These are phyloP conservation scores for Lacerta agilis DNA, from an alignment of 2,797 vertebrate genomes.

Conservation along the genomic window DNA sequence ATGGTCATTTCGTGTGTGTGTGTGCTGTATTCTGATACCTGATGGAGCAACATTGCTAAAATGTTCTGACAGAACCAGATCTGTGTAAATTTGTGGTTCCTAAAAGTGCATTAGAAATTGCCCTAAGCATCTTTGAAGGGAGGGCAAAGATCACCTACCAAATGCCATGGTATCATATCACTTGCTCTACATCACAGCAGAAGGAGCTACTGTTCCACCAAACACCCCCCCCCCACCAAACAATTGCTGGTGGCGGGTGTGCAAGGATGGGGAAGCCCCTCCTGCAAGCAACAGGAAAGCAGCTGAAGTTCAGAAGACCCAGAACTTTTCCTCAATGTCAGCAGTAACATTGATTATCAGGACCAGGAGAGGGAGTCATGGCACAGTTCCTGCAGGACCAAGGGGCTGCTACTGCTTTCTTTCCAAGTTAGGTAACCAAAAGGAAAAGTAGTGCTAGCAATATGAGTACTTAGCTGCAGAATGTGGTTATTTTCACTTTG, in stretches of 20 bases:
- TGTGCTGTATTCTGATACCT: neutral
- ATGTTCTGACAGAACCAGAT: neutral
- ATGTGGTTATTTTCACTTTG: neutral
- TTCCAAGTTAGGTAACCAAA: slow-evolving; percentile 3
- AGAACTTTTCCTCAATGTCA: neutral
- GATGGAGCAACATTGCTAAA: neutral
- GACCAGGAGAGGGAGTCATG: slow-evolving; percentile 39
- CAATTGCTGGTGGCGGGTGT: neutral
- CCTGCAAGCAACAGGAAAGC: neutral
- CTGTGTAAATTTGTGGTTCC: neutral
- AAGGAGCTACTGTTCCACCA: neutral
- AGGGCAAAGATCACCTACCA: neutral
- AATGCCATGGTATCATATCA: neutral
- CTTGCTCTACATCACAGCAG: neutral
- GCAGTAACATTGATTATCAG: neutral
- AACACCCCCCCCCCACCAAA: no score
- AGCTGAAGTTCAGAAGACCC: neutral
- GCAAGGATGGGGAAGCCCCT: neutral
- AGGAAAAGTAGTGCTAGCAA: neutral
- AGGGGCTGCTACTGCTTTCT: neutral
- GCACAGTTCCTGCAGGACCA: neutral
- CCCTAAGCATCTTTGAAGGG: neutral
- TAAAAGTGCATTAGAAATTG: neutral
- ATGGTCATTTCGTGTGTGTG: neutral
- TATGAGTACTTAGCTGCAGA: no score